Evolutionary conservation across 30 jellyfish, hydroid and myxozoan genomes (phyloP).

Genomic region (Hydractinia echinata): DNA sequence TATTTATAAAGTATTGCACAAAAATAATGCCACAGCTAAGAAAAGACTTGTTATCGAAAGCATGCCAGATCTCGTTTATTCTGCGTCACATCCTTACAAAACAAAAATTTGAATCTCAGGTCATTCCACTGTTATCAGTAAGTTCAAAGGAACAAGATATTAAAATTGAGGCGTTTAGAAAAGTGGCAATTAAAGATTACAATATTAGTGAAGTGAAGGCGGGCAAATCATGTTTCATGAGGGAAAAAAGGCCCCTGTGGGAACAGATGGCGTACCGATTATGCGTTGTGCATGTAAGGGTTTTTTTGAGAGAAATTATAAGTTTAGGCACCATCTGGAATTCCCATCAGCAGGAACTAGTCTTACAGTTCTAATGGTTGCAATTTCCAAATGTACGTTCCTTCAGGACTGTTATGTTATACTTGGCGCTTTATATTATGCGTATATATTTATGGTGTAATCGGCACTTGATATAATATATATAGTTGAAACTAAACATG

Average conservation of each 20-base stretch:
- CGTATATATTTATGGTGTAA: too few species aligned
- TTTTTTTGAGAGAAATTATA: not conserved
- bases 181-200: not conserved
- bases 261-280: not conserved
- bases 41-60: not conserved
- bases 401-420: not conserved
- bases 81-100: not conserved
- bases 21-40: not conserved
- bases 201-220: not conserved
- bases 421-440: too few species aligned
- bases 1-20: not conserved
- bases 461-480: too few species aligned
- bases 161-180: not conserved
- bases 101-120: not conserved
- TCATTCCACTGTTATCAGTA: not conserved
- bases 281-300: not conserved
- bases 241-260: not conserved
- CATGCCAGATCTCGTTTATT: not conserved
- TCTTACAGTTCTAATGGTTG: not conserved
- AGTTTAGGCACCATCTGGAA: not conserved
- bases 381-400: not conserved
- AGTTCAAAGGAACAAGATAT: not conserved
- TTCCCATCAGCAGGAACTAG: not conserved
- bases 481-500: too few species aligned
- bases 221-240: not conserved